Evolutionary conservation across 2,113 vertebrate genomes (phyloP).

Genomic region (Holacanthus passer): DNA sequence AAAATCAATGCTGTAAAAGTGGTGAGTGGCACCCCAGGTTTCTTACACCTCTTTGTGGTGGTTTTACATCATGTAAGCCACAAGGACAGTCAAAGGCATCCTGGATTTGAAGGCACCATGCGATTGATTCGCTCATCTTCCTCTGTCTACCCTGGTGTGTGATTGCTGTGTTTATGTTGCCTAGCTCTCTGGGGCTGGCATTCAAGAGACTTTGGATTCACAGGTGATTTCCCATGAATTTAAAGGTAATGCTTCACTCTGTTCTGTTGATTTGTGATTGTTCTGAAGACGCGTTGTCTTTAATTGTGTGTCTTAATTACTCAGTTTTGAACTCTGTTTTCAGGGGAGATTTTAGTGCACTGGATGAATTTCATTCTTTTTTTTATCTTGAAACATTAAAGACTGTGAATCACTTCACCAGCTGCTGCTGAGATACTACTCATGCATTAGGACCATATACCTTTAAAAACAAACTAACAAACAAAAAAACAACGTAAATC

Average conservation of each 20-base stretch:
- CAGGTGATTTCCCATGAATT: slow-evolving; percentile 25
- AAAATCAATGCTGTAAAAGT: slow-evolving; percentile 28
- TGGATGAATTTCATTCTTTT: neutral
- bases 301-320: slow-evolving; percentile 11
- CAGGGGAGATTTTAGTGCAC: slow-evolving; percentile 18
- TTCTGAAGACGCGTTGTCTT: slow-evolving; percentile 16
- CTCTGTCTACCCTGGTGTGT: neutral
- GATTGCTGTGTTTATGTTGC: slow-evolving; percentile 17
- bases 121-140: slow-evolving; percentile 28
- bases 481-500: neutral
- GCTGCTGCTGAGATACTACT: neutral
- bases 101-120: neutral
- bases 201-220: slow-evolving; percentile 27
- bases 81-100: slow-evolving; percentile 55
- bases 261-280: slow-evolving; percentile 12
- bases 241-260: neutral
- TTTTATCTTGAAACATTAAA: slow-evolving; percentile 17
- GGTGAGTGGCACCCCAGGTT: slow-evolving; percentile 15
- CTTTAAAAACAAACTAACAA: neutral
- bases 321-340: slow-evolving; percentile 21
- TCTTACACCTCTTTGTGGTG: slow-evolving; percentile 34
- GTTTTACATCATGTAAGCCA: slow-evolving; percentile 54
- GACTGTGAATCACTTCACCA: too few relatives aligned
- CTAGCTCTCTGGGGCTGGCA: slow-evolving; percentile 1
- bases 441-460: neutral